A percentile compares a stretch with the other conserved stretches of the same genome.
These are phyloP conservation scores for Euwallacea similis DNA, from an alignment of 1,140 invertebrate species.

Conservation along the genomic window DNA sequence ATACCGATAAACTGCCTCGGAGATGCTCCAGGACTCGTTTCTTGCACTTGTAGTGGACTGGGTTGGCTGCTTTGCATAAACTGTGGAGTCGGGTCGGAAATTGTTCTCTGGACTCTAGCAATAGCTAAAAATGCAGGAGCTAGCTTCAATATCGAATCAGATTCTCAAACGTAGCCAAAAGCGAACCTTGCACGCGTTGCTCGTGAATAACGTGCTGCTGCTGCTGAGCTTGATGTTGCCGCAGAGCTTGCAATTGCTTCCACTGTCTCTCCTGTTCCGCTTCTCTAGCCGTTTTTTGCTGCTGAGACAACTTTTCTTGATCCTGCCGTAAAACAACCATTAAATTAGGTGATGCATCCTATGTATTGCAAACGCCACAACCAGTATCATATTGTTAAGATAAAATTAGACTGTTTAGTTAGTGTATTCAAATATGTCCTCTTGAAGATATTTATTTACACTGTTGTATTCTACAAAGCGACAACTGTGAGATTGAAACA, in stretches of 20 bases:
- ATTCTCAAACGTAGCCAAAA: not conserved
- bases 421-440: no score
- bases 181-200: constrained; percentile 70
- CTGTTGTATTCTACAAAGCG: no score
- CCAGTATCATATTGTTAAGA: no score
- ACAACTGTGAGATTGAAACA: no score
- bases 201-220: constrained; percentile 79
- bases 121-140: constrained; percentile 53
- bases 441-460: no score
- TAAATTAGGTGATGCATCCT: no score
- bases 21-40: constrained; percentile 56
- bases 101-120: constrained; percentile 60
- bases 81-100: constrained; percentile 55
- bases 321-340: constrained; percentile 56
- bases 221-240: constrained; percentile 79
- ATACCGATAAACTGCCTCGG: constrained; percentile 57
- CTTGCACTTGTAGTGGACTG: constrained; percentile 40
- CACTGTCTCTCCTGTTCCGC: constrained; percentile 83
- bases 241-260: constrained; percentile 80
- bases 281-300: constrained; percentile 69
- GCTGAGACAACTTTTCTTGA: constrained; percentile 67
- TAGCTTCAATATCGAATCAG: not conserved
- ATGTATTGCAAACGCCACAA: no score
- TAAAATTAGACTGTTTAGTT: no score
- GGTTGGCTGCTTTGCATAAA: constrained; percentile 57